phyloP scores from a whole-genome alignment of 2,888 invertebrate genomes.

The Baccha elongata region DNA sequence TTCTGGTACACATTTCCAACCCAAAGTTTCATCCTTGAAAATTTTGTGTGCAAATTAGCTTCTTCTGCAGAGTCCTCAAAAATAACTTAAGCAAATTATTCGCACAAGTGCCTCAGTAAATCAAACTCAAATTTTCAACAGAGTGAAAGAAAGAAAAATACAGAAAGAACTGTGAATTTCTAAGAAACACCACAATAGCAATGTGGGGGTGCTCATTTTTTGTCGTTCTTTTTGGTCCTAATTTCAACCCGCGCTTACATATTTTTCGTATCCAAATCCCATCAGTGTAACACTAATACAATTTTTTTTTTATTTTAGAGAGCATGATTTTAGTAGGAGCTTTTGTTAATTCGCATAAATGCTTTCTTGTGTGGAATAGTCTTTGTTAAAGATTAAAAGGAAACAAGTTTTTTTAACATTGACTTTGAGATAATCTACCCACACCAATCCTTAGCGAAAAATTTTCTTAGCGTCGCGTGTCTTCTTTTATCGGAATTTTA shows the following conservation, averaged over 20 bases:
- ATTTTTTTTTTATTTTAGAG: constrained; percentile 49
- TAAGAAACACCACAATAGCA: neutral
- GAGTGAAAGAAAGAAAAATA: neutral
- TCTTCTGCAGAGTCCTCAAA: constrained; percentile 30
- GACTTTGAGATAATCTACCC: too few relatives aligned
- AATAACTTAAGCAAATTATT: constrained; percentile 63
- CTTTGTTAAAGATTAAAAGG: too few relatives aligned
- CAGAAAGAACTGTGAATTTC: neutral
- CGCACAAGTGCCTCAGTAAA: constrained; percentile 59
- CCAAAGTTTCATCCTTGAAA: constrained; percentile 1
- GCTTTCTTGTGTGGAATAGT: too few relatives aligned
- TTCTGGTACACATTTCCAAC: neutral
- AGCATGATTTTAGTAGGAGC: constrained; percentile 39
- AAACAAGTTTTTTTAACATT: too few relatives aligned
- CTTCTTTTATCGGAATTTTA: too few relatives aligned
- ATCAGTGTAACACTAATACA: constrained; percentile 55
- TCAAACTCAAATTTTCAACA: constrained; percentile 61
- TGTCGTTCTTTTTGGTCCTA: neutral
- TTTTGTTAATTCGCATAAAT: too few relatives aligned
- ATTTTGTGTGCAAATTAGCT: constrained; percentile 32
- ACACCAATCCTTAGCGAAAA: too few relatives aligned
- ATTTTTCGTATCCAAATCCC: constrained; percentile 30
- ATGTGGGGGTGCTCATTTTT: neutral
- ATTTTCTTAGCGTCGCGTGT: too few relatives aligned
- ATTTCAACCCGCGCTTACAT: neutral